Conservation (phyloP, 2,797 vertebrate genomes). For the Danio tinwini region DNA sequence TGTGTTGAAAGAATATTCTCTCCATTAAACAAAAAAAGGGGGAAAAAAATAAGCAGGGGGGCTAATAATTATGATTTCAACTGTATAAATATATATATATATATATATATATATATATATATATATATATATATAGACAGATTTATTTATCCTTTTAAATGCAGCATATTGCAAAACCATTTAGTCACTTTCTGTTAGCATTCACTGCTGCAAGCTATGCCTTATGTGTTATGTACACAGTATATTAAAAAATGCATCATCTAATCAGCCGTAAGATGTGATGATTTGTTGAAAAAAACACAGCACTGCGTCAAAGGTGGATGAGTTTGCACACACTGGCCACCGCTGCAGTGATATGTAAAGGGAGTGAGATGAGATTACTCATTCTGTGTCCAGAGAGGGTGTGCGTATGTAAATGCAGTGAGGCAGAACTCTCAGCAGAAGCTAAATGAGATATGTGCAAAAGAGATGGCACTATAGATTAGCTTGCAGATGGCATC, state of each 20-base stretch:
- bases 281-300: not conserved
- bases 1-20: too few species aligned
- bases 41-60: too few species aligned
- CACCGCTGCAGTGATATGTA: slow-evolving; percentile 25
- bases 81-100: too few species aligned
- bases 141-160: not conserved
- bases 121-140: too few species aligned
- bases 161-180: not conserved
- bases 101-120: too few species aligned
- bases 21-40: too few species aligned
- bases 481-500: not conserved
- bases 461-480: not conserved
- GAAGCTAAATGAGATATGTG: slow-evolving; percentile 27
- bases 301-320: slow-evolving; percentile 24
- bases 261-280: not conserved
- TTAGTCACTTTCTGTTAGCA: not conserved
- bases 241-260: not conserved
- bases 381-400: slow-evolving; percentile 17
- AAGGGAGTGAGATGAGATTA: slow-evolving; percentile 15
- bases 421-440: slow-evolving; percentile 20
- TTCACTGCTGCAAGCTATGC: not conserved
- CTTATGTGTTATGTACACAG: not conserved
- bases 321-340: slow-evolving; percentile 3
- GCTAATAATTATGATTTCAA: too few species aligned
- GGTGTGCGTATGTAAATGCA: slow-evolving; percentile 26